A percentile compares a stretch with the other conserved stretches of the same genome.
These are phyloP conservation scores for Cristatella mucedo DNA, from an alignment of 2,888 invertebrate genomes.

Conservation along the genomic window DNA sequence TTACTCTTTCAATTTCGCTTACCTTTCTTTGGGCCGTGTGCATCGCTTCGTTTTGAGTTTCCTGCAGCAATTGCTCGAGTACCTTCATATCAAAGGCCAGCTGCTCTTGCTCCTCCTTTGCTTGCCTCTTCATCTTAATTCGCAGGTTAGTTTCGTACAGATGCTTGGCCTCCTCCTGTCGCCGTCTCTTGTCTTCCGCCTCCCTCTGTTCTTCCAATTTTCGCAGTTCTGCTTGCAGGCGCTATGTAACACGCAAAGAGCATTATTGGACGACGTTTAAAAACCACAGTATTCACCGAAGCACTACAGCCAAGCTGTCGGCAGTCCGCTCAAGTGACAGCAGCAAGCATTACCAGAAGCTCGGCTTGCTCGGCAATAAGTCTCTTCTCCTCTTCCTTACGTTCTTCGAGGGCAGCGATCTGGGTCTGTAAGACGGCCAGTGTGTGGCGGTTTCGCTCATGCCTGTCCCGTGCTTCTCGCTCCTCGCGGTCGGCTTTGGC, in stretches of 20 bases:
- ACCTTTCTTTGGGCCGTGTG: constrained; percentile 34
- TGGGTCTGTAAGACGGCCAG: constrained; percentile 27
- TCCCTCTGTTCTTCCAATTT: constrained; percentile 30
- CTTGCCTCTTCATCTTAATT: constrained; percentile 32
- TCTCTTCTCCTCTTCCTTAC: constrained; percentile 25
- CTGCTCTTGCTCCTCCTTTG: constrained; percentile 33
- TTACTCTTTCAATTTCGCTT: not conserved
- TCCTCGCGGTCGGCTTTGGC: constrained; percentile 34
- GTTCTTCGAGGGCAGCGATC: constrained; percentile 30
- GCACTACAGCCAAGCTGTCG: too few species aligned
- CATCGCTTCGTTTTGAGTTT: constrained; percentile 30
- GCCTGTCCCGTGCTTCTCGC: constrained; percentile 23
- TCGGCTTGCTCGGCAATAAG: constrained; percentile 33
- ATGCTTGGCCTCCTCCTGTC: constrained; percentile 26
- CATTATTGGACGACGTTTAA: not conserved
- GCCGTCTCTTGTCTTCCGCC: constrained; percentile 26
- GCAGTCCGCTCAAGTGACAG: too few species aligned
- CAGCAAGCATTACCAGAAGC: constrained; percentile 20
- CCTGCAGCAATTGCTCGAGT: constrained; percentile 32
- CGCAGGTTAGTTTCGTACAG: constrained; percentile 27
- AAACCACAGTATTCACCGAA: not conserved
- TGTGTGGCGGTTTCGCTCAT: constrained; percentile 26
- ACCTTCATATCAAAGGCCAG: constrained; percentile 37
- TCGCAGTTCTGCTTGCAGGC: constrained; percentile 27
- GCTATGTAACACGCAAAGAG: constrained; percentile 14